Evolutionary conservation across 2,888 invertebrate genomes (phyloP).

Genomic region (Bibio marci): DNA sequence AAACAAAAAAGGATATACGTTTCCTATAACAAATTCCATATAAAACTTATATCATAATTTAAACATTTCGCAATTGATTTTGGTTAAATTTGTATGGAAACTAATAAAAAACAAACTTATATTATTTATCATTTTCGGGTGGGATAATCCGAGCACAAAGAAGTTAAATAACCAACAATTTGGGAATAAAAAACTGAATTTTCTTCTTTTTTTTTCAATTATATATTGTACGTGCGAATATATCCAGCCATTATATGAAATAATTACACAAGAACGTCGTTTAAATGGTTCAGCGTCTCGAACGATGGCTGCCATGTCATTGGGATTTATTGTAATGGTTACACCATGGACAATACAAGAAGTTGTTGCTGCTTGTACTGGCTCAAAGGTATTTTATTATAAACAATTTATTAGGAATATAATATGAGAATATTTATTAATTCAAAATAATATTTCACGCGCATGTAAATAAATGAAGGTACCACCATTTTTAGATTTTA

Average conservation of each 20-base stretch:
- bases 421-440: constrained; percentile 5
- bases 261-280: constrained; percentile 31
- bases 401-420: not conserved
- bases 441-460: constrained; percentile 2
- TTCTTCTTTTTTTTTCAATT: too few relatives aligned
- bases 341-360: constrained; percentile 85
- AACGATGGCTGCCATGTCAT: constrained; percentile 82
- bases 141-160: too few relatives aligned
- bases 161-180: too few relatives aligned
- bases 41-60: too few relatives aligned
- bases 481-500: constrained; percentile 64
- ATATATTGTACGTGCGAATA: too few relatives aligned
- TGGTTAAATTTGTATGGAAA: too few relatives aligned
- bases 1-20: too few relatives aligned
- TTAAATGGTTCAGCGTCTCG: constrained; percentile 66
- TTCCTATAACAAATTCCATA: too few relatives aligned
- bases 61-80: too few relatives aligned
- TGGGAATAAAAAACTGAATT: too few relatives aligned
- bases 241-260: constrained; percentile 10
- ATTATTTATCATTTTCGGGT: too few relatives aligned
- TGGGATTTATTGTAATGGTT: constrained; percentile 80
- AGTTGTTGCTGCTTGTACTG: constrained; percentile 78
- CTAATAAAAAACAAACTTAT: too few relatives aligned
- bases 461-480: constrained; percentile 32
- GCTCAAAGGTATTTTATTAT: constrained; percentile 43